These are phyloP conservation scores for Bufo gargarizans DNA, from an alignment of 2,113 vertebrate genomes.

Conservation along the genomic window DNA sequence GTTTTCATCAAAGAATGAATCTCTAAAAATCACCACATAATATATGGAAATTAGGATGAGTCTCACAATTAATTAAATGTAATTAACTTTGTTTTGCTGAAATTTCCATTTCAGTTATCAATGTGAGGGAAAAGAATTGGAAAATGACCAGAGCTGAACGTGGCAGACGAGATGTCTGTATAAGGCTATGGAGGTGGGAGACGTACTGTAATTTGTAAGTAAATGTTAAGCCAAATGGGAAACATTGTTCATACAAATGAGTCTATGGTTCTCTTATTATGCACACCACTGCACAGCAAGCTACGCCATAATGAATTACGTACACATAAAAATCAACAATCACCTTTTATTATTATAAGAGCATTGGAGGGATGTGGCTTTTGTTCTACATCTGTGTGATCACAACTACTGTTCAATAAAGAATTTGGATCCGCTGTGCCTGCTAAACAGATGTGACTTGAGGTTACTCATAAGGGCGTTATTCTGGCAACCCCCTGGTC, in stretches of 20 bases:
- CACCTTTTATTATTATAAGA: background rate
- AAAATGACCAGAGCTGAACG: background rate
- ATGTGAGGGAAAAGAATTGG: background rate
- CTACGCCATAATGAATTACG: background rate
- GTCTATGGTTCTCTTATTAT: background rate
- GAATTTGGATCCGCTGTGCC: too few relatives aligned
- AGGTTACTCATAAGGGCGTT: too few relatives aligned
- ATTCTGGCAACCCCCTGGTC: too few relatives aligned
- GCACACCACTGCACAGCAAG: background rate
- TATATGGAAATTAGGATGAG: constrained; percentile 26
- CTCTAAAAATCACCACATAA: constrained; percentile 3
- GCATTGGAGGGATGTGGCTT: too few relatives aligned
- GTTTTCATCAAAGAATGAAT: background rate
- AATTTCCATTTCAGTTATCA: background rate
- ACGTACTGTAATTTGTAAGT: background rate
- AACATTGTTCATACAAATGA: background rate
- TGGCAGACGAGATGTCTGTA: background rate
- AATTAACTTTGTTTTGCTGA: constrained; percentile 46
- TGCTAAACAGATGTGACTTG: too few relatives aligned
- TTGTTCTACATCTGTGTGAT: too few relatives aligned
- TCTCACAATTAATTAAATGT: constrained; percentile 8
- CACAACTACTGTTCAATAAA: too few relatives aligned
- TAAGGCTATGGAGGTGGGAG: background rate
- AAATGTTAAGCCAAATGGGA: constrained; percentile 16
- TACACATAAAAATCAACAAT: background rate